Evolutionary conservation across 2,797 vertebrate genomes (phyloP).

Genomic region (Cuniculus paca): DNA sequence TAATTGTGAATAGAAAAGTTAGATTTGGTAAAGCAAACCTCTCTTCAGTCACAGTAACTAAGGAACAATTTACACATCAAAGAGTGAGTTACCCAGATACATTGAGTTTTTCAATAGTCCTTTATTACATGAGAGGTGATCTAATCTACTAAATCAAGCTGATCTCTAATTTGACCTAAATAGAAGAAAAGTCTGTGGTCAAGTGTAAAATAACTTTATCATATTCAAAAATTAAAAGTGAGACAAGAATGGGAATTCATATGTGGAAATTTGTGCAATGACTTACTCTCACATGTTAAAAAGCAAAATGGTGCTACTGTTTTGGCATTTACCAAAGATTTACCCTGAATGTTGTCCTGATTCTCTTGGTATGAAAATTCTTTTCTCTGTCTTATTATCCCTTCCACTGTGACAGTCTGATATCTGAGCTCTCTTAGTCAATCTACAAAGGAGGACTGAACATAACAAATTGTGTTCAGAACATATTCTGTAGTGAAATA

Average conservation of each 20-base stretch:
- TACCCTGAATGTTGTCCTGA: neutral
- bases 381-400: neutral
- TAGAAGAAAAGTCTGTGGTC: neutral
- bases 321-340: neutral
- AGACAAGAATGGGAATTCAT: neutral
- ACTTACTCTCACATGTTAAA: neutral
- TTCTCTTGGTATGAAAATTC: neutral
- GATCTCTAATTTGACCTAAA: neutral
- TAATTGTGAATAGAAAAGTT: conserved; percentile 61
- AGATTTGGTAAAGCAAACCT: conserved; percentile 58
- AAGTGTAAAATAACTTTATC: neutral
- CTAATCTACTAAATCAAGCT: neutral
- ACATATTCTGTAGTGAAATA: neutral
- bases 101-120: conserved; percentile 63
- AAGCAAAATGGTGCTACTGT: neutral
- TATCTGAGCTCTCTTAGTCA: conserved; percentile 58
- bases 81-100: conserved; percentile 59
- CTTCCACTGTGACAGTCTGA: conserved; percentile 38
- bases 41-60: conserved; percentile 56
- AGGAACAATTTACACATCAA: conserved; percentile 78
- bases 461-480: conserved; percentile 37
- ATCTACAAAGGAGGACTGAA: conserved; percentile 33
- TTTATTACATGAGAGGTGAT: conserved; percentile 49
- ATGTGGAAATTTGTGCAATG: neutral
- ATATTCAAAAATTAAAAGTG: neutral